These are phyloP conservation scores for Oreotrochilus melanogaster DNA, from an alignment of 2,113 vertebrate genomes.

Conservation along the genomic window DNA sequence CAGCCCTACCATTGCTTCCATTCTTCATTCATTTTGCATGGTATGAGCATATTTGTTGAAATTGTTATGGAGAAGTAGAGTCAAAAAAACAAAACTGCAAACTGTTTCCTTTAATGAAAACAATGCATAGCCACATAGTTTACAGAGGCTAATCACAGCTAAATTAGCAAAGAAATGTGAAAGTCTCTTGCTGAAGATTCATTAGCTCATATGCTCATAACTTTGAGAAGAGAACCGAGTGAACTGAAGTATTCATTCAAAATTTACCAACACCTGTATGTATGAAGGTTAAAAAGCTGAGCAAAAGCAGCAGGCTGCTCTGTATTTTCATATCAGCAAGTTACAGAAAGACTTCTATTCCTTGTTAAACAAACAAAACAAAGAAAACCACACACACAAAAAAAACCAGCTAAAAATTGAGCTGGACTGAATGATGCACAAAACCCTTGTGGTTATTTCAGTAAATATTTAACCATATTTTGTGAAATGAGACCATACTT, in stretches of 20 bases:
- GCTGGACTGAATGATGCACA: not conserved
- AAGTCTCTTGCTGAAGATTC: not conserved
- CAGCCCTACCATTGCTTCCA: not conserved
- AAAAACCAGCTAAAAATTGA: not conserved
- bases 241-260: not conserved
- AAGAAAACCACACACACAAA: too few relatives aligned
- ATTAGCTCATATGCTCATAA: not conserved
- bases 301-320: not conserved
- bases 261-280: not conserved
- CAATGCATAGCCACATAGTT: not conserved
- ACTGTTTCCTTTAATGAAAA: not conserved
- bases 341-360: not conserved
- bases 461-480: not conserved
- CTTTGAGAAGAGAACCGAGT: not conserved
- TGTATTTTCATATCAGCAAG: not conserved
- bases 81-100: not conserved
- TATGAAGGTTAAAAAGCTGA: not conserved
- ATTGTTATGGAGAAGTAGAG: not conserved
- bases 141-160: not conserved
- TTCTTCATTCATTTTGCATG: not conserved
- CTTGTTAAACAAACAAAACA: not conserved
- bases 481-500: not conserved
- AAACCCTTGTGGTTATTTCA: not conserved
- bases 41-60: not conserved
- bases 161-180: not conserved